Conservation (phyloP, 2,888 invertebrate species). For the Sylvicola fuscatus region DNA sequence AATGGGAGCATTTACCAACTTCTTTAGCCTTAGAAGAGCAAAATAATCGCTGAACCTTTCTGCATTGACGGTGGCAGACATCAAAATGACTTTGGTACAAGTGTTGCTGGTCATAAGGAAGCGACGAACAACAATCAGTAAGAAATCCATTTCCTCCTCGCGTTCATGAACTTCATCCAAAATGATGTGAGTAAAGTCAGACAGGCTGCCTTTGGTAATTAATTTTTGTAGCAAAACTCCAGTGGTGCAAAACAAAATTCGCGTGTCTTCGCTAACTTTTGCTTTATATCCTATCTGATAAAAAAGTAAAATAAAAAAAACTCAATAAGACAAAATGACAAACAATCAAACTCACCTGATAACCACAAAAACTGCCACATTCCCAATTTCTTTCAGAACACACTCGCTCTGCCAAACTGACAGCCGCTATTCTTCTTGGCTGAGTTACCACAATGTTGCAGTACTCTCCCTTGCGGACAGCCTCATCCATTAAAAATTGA, state of each 20-base stretch:
- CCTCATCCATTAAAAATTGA: conserved; percentile 76
- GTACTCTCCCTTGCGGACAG: conserved; percentile 33
- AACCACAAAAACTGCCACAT: conserved; percentile 67
- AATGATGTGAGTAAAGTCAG: conserved; percentile 70
- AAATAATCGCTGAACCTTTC: conserved; percentile 49
- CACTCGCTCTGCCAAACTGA: conserved; percentile 71
- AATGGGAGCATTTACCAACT: conserved; percentile 1
- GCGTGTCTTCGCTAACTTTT: conserved; percentile 28
- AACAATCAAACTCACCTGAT: conserved; percentile 39
- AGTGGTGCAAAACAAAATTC: conserved; percentile 73
- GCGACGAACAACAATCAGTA: conserved; percentile 61
- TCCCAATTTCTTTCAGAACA: conserved; percentile 67
- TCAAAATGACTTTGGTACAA: conserved; percentile 52
- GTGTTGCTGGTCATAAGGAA: conserved; percentile 35
- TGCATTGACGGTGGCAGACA: conserved; percentile 85
- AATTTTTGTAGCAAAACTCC: conserved; percentile 66
- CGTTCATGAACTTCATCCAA: conserved; percentile 91
- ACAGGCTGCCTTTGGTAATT: conserved; percentile 45
- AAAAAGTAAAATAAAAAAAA: conserved; percentile 1
- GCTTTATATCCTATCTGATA: conserved; percentile 16
- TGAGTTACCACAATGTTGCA: conserved; percentile 88
- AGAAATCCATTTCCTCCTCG: conserved; percentile 79
- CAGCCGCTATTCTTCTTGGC: conserved; percentile 83
- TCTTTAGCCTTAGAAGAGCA: conserved; percentile 4
- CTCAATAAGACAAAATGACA: not conserved